Percentiles rank a stretch among this genome's conserved stretches.
phyloP scores from a whole-genome alignment of 2,888 invertebrate species.

The Nomada ruficornis region DNA sequence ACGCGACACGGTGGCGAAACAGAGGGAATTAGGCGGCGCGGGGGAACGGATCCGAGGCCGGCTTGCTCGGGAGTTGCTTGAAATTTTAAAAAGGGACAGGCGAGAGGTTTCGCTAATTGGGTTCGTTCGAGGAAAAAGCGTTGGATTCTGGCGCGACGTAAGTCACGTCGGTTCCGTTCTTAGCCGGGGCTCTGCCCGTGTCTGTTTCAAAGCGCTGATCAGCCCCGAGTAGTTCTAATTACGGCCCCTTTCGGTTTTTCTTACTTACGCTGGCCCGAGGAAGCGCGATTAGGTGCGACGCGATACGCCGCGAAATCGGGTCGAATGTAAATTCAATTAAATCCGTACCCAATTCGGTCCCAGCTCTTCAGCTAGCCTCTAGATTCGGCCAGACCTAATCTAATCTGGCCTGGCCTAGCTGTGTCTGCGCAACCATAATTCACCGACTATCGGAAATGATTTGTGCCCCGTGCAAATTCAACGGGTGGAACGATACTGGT shows the following conservation, averaged over 20 bases:
- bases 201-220: conserved; percentile 1
- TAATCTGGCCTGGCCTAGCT: too few relatives aligned
- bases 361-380: too few relatives aligned
- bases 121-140: conserved; percentile 33
- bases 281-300: too few relatives aligned
- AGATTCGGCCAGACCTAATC: too few relatives aligned
- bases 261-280: too few relatives aligned
- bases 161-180: conserved; percentile 8
- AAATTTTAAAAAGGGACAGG: conserved; percentile 52
- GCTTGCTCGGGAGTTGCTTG: conserved; percentile 9
- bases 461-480: not conserved
- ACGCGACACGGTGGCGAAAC: not conserved
- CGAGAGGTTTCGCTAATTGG: conserved; percentile 54
- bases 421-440: too few relatives aligned
- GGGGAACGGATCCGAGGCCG: not conserved
- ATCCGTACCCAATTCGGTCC: too few relatives aligned
- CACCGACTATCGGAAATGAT: not conserved
- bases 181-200: not conserved
- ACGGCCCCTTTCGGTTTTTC: too few relatives aligned
- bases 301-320: not conserved
- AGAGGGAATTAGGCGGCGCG: conserved; percentile 43
- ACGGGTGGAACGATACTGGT: not conserved
- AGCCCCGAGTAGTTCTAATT: not conserved
- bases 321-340: not conserved
- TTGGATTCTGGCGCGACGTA: conserved; percentile 15